These are phyloP conservation scores for Drosophila suboccidentalis DNA, from an alignment of 2,888 invertebrate genomes.

Conservation along the genomic window DNA sequence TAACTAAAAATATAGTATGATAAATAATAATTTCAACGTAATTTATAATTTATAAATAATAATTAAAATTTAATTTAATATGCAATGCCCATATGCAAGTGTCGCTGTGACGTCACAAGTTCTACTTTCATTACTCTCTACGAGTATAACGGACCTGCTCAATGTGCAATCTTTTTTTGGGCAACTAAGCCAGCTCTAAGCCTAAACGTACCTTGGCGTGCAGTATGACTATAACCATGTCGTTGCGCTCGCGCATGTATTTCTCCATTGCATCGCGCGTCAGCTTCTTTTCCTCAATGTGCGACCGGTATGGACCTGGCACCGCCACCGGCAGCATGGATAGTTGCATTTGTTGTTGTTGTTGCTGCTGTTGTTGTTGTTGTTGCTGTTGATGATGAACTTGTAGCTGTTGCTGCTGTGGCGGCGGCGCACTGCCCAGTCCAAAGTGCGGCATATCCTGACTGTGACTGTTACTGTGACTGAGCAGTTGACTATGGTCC, in stretches of 20 bases:
- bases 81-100: too few relatives aligned
- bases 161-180: not conserved
- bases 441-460: slow-evolving; percentile 85
- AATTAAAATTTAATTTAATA: too few relatives aligned
- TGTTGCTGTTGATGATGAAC: slow-evolving; percentile 72
- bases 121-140: not conserved
- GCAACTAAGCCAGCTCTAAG: not conserved
- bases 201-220: slow-evolving; percentile 92
- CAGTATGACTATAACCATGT: slow-evolving; percentile 98
- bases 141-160: not conserved
- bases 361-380: slow-evolving; percentile 76
- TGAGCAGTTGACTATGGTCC: slow-evolving; percentile 64
- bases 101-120: slow-evolving; percentile 22
- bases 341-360: slow-evolving; percentile 81
- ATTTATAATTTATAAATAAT: not conserved
- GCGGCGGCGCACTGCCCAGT: slow-evolving; percentile 85
- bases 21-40: not conserved
- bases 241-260: slow-evolving; percentile 96
- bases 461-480: slow-evolving; percentile 57
- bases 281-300: slow-evolving; percentile 89
- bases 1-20: too few relatives aligned
- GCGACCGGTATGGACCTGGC: slow-evolving; percentile 82
- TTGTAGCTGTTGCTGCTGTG: slow-evolving; percentile 62
- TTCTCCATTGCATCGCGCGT: slow-evolving; percentile 93
- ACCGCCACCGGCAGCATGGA: slow-evolving; percentile 82